Percentiles rank a stretch among this genome's conserved stretches.
Conservation (phyloP, 1,140 invertebrate species). For the Sitophilus oryzae region DNA sequence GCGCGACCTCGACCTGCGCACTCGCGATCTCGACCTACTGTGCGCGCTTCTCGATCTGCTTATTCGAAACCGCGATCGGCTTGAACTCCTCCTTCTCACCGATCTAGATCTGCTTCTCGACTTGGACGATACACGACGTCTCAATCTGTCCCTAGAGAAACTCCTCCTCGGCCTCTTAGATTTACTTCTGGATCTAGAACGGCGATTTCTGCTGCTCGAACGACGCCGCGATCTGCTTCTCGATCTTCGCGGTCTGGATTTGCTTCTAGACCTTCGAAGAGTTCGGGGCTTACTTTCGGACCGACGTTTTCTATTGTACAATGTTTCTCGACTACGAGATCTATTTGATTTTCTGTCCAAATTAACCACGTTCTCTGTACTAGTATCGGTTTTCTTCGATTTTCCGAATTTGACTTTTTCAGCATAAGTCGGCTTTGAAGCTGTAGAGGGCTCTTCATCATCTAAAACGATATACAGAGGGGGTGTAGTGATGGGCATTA, state of each 20-base stretch:
- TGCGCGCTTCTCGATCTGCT: slow-evolving; percentile 35
- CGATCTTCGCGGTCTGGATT: slow-evolving; percentile 22
- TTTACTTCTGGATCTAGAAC: slow-evolving; percentile 32
- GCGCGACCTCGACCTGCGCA: no score
- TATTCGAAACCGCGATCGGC: slow-evolving; percentile 43
- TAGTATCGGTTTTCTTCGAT: slow-evolving; percentile 31
- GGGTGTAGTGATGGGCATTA: slow-evolving; percentile 2
- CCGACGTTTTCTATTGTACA: slow-evolving; percentile 31
- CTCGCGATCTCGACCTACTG: not conserved
- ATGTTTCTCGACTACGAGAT: slow-evolving; percentile 12
- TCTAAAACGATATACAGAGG: slow-evolving; percentile 48
- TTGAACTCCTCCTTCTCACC: slow-evolving; percentile 19
- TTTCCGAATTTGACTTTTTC: slow-evolving; percentile 58
- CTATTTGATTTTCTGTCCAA: slow-evolving; percentile 12
- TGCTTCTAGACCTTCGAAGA: slow-evolving; percentile 40
- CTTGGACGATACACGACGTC: slow-evolving; percentile 30
- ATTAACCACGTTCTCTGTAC: slow-evolving; percentile 19
- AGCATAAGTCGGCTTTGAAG: slow-evolving; percentile 49
- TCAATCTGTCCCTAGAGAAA: slow-evolving; percentile 36
- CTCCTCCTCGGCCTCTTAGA: slow-evolving; percentile 24
- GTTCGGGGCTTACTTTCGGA: slow-evolving; percentile 33
- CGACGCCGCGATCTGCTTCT: slow-evolving; percentile 32
- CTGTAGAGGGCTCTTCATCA: slow-evolving; percentile 57
- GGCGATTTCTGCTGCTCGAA: slow-evolving; percentile 6
- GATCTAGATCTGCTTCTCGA: slow-evolving; percentile 44